These are phyloP conservation scores for Drosophila pegasa DNA, from an alignment of 2,888 invertebrate species.

Conservation along the genomic window DNA sequence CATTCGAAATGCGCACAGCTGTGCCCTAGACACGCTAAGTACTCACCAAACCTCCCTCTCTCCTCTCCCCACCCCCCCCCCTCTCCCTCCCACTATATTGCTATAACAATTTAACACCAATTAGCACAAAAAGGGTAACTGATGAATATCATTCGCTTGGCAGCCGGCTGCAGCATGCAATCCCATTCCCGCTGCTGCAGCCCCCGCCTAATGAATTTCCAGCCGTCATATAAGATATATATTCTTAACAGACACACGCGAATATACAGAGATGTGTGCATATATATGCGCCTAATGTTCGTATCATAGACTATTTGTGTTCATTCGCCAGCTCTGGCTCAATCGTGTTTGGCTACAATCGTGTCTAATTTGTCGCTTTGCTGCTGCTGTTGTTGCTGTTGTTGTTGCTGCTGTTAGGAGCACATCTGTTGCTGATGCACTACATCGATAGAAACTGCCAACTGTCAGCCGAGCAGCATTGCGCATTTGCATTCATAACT, in stretches of 20 bases:
- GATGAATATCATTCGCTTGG: constrained; percentile 58
- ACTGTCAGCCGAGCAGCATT: constrained; percentile 51
- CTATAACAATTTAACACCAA: constrained; percentile 71
- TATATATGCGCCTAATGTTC: constrained; percentile 25
- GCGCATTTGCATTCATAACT: constrained; percentile 81
- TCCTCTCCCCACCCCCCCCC: neutral
- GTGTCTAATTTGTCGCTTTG: constrained; percentile 70
- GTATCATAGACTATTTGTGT: constrained; percentile 34
- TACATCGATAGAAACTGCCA: constrained; percentile 71
- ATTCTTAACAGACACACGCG: constrained; percentile 2
- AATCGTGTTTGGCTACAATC: constrained; percentile 70
- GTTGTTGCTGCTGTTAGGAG: constrained; percentile 32
- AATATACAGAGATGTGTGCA: neutral
- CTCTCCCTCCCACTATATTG: no score
- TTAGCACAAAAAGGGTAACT: constrained; percentile 72
- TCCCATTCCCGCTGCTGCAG: neutral
- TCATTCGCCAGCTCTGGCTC: constrained; percentile 44
- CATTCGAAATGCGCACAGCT: constrained; percentile 65
- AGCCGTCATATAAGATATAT: constrained; percentile 35
- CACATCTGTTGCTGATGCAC: constrained; percentile 72
- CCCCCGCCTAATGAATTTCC: constrained; percentile 45
- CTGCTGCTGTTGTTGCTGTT: constrained; percentile 29
- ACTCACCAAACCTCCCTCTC: neutral
- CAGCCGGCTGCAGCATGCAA: constrained; percentile 10
- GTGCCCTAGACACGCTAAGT: constrained; percentile 64